Base-by-base conservation (phyloP, 2,797 vertebrate genomes). In the Siniperca obscura region DNA sequence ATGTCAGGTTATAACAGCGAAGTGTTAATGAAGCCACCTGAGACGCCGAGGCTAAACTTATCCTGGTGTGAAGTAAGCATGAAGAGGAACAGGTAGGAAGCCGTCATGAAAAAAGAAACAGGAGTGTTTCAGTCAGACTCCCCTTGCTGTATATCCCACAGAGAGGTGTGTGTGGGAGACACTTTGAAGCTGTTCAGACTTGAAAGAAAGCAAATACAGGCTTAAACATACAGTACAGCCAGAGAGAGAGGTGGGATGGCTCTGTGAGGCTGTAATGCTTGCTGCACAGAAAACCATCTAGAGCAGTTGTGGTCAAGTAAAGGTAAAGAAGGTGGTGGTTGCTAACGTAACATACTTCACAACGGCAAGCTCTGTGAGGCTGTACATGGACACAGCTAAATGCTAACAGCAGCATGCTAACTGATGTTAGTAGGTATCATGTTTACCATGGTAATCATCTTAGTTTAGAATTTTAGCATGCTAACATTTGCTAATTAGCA, bases 181-280 rank as follows among this genome's bases (percentile, higher is more conserved):
- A 62, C n/a, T 36, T 57, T 74, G n/a, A 76, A 74, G 80, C 17
- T 87, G 87, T 85, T 76, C 53, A 76, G 65, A 81, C 84, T 68
- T 75, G 74, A 67, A n/a, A 60, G 11, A 65, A 57, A 56, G 21
- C 59, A 56, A 66, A 78, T 42, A 21, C 21, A 42, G 13, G 64
- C 55, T 74, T 68, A 14, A 57, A 46, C 16, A n/a, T 9, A 53
- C 25, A 73, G 12, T 30, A 52, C 38, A 30, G 17, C 69, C 30
- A 71, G n/a, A 57, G 4, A 68, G n/a, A 30, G 2, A 44, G 25
- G 59, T 48, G 57, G 42, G 46, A 3, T 42, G 7, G n/a, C 16
- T 6, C 44, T 46, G 14, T 46, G 44, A 46, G 44, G 44, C 44
- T 5, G 5, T 16, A 6, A 46, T 46, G 21, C 19, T 5, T 38